Evolutionary conservation across 2,113 vertebrate genomes (phyloP).

Genomic region (Chauna torquata): DNA sequence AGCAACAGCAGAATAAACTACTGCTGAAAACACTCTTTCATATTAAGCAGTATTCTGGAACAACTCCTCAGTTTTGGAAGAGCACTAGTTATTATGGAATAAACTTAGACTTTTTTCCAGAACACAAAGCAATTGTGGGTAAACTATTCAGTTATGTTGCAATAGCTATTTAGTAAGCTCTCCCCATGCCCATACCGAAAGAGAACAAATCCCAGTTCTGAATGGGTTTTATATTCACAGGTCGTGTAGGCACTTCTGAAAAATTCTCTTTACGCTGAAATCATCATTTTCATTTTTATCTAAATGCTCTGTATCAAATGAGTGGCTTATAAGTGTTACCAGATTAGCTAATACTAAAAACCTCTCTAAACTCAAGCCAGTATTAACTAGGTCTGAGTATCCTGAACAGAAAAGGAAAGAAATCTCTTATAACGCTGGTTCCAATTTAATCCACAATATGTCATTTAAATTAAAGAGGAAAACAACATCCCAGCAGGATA

Average conservation of each 20-base stretch:
- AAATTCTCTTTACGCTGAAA: conserved; percentile 23
- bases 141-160: conserved; percentile 24
- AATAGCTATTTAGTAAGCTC: conserved; percentile 13
- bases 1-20: neutral
- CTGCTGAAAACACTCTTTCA: neutral
- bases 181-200: neutral
- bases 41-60: neutral
- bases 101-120: conserved; percentile 49
- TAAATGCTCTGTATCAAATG: conserved; percentile 2
- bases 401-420: conserved; percentile 18
- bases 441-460: neutral
- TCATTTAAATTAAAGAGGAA: conserved; percentile 9
- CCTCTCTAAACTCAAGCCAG: conserved; percentile 32
- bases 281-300: conserved; percentile 31
- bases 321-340: conserved; percentile 13
- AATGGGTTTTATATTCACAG: conserved; percentile 45
- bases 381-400: neutral
- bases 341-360: neutral
- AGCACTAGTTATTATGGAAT: neutral
- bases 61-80: conserved; percentile 10
- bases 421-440: conserved; percentile 1
- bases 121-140: conserved; percentile 29
- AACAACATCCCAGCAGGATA: conserved; percentile 10
- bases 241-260: conserved; percentile 22
- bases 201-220: conserved; percentile 38